phyloP scores from a whole-genome alignment of 2,888 invertebrate genomes.

The Athrips mouffetella region DNA sequence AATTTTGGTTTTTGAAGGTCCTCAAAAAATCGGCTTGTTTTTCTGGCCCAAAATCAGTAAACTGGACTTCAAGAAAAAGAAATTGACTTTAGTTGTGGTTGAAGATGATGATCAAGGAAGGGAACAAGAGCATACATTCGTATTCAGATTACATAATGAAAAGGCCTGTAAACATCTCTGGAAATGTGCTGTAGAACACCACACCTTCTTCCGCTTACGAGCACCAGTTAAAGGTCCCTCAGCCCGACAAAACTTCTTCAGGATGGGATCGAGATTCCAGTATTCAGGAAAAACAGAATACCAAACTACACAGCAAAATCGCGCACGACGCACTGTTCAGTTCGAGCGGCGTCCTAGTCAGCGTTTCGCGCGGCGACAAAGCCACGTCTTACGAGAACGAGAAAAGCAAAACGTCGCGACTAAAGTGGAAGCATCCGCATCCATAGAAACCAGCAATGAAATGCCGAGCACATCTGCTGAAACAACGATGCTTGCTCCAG shows the following conservation, averaged over 20 bases:
- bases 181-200: slow-evolving; percentile 99
- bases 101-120: slow-evolving; percentile 98
- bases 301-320: slow-evolving; percentile 94
- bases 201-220: slow-evolving; percentile 97
- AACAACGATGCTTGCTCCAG: slow-evolving; percentile 36
- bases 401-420: slow-evolving; percentile 77
- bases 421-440: slow-evolving; percentile 48
- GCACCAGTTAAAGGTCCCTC: slow-evolving; percentile 93
- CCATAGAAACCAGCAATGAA: slow-evolving; percentile 46
- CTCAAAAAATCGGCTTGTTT: slow-evolving; percentile 98
- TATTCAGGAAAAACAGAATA: slow-evolving; percentile 98
- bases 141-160: slow-evolving; percentile 96
- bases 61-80: slow-evolving; percentile 98
- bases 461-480: slow-evolving; percentile 54
- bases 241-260: slow-evolving; percentile 96
- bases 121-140: slow-evolving; percentile 99
- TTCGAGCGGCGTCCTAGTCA: slow-evolving; percentile 98
- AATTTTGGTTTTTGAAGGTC: slow-evolving; percentile 97
- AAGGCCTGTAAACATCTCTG: slow-evolving; percentile 99
- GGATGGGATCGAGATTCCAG: slow-evolving; percentile 98
- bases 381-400: slow-evolving; percentile 89
- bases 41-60: slow-evolving; percentile 99
- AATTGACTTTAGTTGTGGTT: slow-evolving; percentile 96
- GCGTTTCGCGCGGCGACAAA: slow-evolving; percentile 94
- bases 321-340: slow-evolving; percentile 94